These are phyloP conservation scores for Netelia melanura DNA, from an alignment of 2,888 invertebrate genomes.

Conservation along the genomic window DNA sequence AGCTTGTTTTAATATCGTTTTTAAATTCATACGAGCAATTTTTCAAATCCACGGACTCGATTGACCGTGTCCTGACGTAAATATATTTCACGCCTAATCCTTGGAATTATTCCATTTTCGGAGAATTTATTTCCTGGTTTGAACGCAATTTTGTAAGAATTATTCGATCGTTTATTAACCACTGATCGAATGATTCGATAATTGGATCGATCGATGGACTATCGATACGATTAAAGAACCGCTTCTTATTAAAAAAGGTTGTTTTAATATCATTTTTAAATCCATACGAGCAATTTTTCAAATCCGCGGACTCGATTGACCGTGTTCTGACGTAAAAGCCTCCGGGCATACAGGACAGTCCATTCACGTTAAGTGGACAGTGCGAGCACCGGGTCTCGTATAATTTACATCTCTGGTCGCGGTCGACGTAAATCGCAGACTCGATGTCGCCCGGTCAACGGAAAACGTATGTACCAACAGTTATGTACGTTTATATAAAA, in stretches of 20 bases:
- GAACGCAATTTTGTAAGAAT: no score
- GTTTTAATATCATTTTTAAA: neutral
- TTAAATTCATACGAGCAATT: neutral
- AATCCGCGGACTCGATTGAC: neutral
- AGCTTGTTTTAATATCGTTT: neutral
- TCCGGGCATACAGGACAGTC: slow-evolving; percentile 20
- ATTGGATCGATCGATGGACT: neutral
- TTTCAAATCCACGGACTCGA: neutral
- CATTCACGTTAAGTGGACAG: slow-evolving; percentile 54
- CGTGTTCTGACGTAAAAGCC: neutral
- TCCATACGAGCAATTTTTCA: neutral
- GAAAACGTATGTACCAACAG: slow-evolving; percentile 46
- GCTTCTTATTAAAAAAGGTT: no score
- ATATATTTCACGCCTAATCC: slow-evolving; percentile 18
- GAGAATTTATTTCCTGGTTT: no score
- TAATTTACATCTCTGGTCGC: slow-evolving; percentile 62
- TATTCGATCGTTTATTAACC: no score
- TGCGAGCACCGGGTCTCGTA: slow-evolving; percentile 18
- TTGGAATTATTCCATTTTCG: neutral
- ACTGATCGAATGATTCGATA: neutral
- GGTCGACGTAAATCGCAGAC: slow-evolving; percentile 63
- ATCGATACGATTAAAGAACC: no score
- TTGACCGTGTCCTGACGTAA: slow-evolving; percentile 1
- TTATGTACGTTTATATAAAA: slow-evolving; percentile 4
- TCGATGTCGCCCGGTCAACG: slow-evolving; percentile 57